phyloP scores from a whole-genome alignment of 2,888 invertebrate species.

The Aquatica leii region DNA sequence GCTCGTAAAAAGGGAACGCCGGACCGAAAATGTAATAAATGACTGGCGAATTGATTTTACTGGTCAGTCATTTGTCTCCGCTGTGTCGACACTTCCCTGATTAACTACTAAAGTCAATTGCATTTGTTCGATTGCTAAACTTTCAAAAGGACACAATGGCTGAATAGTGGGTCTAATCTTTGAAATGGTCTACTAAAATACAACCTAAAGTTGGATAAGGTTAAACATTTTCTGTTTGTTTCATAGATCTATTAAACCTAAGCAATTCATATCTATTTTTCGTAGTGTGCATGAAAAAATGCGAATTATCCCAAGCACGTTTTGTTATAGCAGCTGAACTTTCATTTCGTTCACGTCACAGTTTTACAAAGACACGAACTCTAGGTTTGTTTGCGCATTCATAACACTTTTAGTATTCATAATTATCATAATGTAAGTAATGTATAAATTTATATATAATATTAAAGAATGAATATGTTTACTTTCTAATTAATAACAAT shows the following conservation, averaged over 20 bases:
- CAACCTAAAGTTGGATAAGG: constrained; percentile 24
- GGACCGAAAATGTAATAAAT: constrained; percentile 49
- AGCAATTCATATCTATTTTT: constrained; percentile 7
- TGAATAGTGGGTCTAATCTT: constrained; percentile 22
- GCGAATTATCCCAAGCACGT: too few species aligned
- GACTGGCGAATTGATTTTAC: constrained; percentile 54
- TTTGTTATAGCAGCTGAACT: background rate
- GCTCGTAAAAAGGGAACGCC: constrained; percentile 36
- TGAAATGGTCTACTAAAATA: constrained; percentile 22
- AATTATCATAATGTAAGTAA: too few species aligned
- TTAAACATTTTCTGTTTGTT: constrained; percentile 15
- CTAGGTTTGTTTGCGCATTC: background rate
- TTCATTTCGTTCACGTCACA: background rate
- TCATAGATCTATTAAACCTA: constrained; percentile 15
- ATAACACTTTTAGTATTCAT: too few species aligned
- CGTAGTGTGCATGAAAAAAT: too few species aligned
- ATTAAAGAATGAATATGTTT: too few species aligned
- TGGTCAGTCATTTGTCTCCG: constrained; percentile 55
- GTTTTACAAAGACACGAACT: background rate
- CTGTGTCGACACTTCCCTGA: constrained; percentile 48
- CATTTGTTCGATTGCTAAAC: constrained; percentile 50
- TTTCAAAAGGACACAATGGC: constrained; percentile 43
- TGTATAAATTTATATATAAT: too few species aligned
- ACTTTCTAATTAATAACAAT: too few species aligned
- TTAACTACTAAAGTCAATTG: constrained; percentile 51